Conservation (phyloP, 2,113 vertebrate species). For the Heteronetta atricapilla region DNA sequence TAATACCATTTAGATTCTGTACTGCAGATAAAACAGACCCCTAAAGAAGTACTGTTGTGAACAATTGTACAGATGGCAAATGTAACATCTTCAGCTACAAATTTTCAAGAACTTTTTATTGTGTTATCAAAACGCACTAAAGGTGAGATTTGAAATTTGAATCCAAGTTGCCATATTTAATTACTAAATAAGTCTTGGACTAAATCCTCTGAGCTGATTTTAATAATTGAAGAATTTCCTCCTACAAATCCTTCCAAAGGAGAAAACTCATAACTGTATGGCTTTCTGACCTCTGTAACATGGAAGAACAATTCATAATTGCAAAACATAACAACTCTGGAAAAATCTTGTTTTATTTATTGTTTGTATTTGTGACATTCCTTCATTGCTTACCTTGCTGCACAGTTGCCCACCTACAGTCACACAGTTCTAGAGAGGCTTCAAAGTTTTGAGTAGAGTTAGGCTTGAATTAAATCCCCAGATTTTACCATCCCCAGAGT, state of each 20-base stretch:
- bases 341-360: neutral
- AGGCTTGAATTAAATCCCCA: neutral
- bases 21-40: neutral
- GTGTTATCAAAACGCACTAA: neutral
- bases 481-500: neutral
- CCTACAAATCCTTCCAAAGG: slow-evolving; percentile 29
- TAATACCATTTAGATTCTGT: neutral
- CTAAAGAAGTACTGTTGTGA: neutral
- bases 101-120: neutral
- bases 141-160: slow-evolving; percentile 11
- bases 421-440: neutral
- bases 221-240: slow-evolving; percentile 43
- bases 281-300: neutral
- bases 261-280: neutral
- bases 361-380: neutral
- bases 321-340: neutral
- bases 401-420: neutral
- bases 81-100: neutral
- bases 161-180: slow-evolving; percentile 24
- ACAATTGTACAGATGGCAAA: neutral
- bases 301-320: neutral
- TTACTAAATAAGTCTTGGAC: slow-evolving; percentile 46
- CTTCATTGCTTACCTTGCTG: neutral
- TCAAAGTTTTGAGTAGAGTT: neutral
- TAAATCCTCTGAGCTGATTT: neutral